These are phyloP conservation scores for Gambusia holbrooki DNA, from an alignment of 2,113 vertebrate species.

Conservation along the genomic window DNA sequence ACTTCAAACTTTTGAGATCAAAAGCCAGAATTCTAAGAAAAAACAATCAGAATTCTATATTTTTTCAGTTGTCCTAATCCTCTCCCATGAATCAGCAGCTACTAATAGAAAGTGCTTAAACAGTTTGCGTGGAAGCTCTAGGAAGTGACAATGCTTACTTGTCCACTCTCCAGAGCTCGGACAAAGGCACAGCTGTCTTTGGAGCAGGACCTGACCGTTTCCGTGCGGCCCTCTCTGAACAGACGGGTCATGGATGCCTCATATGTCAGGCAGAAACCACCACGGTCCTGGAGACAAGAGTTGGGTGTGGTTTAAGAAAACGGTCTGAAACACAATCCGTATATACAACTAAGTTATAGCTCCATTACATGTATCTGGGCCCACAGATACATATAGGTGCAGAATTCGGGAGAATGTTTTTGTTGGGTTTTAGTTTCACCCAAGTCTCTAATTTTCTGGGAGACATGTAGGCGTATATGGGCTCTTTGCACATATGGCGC, in stretches of 20 bases:
- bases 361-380: too few relatives aligned
- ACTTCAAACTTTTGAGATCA: too few relatives aligned
- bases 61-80: too few relatives aligned
- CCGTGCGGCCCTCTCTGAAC: slow-evolving; percentile 87
- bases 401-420: not conserved
- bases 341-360: not conserved
- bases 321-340: not conserved
- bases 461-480: not conserved
- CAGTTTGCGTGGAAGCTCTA: not conserved
- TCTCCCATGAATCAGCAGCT: not conserved
- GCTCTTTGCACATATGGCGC: too few relatives aligned
- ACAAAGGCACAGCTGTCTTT: slow-evolving; percentile 84
- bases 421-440: not conserved
- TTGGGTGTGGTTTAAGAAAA: not conserved
- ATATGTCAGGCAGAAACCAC: slow-evolving; percentile 86
- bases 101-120: not conserved
- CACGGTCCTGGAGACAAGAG: slow-evolving; percentile 78
- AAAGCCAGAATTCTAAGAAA: too few relatives aligned
- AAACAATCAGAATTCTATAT: too few relatives aligned
- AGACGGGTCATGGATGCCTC: slow-evolving; percentile 88
- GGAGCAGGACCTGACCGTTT: slow-evolving; percentile 87
- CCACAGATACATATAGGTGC: too few relatives aligned
- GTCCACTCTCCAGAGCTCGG: slow-evolving; percentile 75
- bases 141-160: slow-evolving; percentile 52
- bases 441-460: not conserved